Evolutionary conservation across 2,888 invertebrate genomes (phyloP).

Genomic region (Lasioglossum marginatum): DNA sequence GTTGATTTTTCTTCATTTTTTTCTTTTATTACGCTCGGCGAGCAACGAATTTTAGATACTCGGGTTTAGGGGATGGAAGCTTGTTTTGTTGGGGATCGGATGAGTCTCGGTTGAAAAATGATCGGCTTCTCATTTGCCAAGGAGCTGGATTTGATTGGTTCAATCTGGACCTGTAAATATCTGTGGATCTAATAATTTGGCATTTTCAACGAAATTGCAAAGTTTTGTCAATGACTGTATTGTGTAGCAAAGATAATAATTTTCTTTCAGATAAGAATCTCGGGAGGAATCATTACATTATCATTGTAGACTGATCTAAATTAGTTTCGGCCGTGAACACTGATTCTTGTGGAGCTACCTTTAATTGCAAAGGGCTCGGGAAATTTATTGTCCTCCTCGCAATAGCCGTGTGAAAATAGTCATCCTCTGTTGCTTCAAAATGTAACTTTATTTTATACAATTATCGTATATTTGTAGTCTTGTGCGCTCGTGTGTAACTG

Average conservation of each 20-base stretch:
- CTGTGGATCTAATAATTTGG: not conserved
- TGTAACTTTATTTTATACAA: not conserved
- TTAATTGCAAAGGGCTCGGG: not conserved
- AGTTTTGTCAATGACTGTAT: not conserved
- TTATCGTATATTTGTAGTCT: not conserved
- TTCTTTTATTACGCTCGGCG: conserved; percentile 43
- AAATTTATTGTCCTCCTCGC: not conserved
- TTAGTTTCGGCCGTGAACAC: not conserved
- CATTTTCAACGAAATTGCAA: not conserved
- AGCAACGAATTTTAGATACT: conserved; percentile 26
- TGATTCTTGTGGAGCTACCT: not conserved
- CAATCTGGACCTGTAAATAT: too few species aligned
- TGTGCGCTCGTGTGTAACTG: not conserved
- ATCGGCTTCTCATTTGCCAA: not conserved
- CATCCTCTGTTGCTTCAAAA: not conserved
- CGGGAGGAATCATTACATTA: not conserved
- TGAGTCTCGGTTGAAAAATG: not conserved
- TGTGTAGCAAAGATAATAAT: not conserved
- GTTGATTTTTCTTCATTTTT: conserved; percentile 7
- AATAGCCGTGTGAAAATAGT: not conserved
- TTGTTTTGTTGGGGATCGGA: not conserved
- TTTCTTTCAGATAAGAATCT: not conserved
- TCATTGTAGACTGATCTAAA: not conserved
- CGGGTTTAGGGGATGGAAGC: not conserved
- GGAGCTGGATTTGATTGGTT: not conserved